Percentiles rank a stretch among this genome's conserved stretches.
Conservation (phyloP, 2,888 invertebrate species). For the Agrotis puta region DNA sequence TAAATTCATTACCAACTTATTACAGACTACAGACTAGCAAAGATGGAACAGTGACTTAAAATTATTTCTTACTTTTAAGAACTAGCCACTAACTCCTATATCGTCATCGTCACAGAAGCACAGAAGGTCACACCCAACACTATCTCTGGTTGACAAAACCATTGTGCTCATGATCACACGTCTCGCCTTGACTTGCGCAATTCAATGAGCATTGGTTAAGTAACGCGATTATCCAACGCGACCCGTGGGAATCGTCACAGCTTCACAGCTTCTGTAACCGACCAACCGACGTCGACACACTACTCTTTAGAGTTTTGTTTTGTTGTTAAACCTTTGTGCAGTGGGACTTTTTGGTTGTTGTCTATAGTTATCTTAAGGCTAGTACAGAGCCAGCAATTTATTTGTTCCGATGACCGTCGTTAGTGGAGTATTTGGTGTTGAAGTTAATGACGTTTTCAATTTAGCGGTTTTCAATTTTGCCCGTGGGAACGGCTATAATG, state of each 20-base stretch:
- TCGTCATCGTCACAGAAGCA: slow-evolving; percentile 25
- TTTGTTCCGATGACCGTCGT: no score
- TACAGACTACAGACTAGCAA: no score
- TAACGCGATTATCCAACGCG: slow-evolving; percentile 86
- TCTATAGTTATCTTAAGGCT: background rate
- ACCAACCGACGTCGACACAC: slow-evolving; percentile 42
- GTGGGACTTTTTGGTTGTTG: slow-evolving; percentile 19
- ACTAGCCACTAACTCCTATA: background rate
- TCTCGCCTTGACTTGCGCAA: slow-evolving; percentile 81
- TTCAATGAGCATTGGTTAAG: slow-evolving; percentile 82
- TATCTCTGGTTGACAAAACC: slow-evolving; percentile 67
- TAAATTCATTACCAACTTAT: background rate
- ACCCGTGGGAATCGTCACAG: slow-evolving; percentile 83
- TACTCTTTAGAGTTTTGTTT: slow-evolving; percentile 50
- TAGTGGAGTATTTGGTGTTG: no score
- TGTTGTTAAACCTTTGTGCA: slow-evolving; percentile 47
- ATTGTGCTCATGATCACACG: slow-evolving; percentile 78
- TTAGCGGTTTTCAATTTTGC: no score
- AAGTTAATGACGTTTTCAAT: no score
- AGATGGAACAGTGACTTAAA: background rate
- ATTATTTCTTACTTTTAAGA: background rate
- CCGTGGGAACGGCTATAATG: no score
- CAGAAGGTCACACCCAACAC: slow-evolving; percentile 60
- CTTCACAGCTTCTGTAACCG: slow-evolving; percentile 67
- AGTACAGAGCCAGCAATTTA: no score